A percentile compares a stretch with the other conserved stretches of the same genome.
Evolutionary conservation across 1,140 invertebrate genomes (phyloP).

Genomic region (Agraylea sexmaculata): DNA sequence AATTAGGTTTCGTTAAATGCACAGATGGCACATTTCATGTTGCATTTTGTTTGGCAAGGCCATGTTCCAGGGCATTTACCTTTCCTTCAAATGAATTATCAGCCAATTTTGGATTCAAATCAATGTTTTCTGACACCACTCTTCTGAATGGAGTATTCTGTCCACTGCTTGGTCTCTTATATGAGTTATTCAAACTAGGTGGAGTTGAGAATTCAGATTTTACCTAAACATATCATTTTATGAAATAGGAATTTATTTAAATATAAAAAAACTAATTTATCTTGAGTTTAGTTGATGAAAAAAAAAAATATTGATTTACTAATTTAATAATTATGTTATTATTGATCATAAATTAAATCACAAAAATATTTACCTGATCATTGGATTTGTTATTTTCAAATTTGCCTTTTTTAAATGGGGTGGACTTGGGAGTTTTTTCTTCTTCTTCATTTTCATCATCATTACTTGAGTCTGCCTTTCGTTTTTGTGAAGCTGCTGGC

Average conservation of each 20-base stretch:
- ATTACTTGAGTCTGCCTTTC: conserved; percentile 27
- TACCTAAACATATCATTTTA: no score
- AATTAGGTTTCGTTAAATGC: not conserved
- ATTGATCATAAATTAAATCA: no score
- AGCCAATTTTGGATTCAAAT: conserved; percentile 60
- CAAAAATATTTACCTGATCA: conserved; percentile 12
- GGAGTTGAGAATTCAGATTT: no score
- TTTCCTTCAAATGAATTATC: conserved; percentile 93
- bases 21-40: conserved; percentile 15
- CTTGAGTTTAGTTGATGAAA: conserved; percentile 1
- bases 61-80: conserved; percentile 62
- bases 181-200: no score
- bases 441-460: conserved; percentile 28
- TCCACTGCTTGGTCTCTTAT: no score
- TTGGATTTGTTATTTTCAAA: conserved; percentile 26
- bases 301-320: no score
- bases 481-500: conserved; percentile 22
- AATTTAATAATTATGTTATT: no score
- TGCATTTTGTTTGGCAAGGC: conserved; percentile 33
- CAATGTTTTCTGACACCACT: conserved; percentile 63
- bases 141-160: conserved; percentile 62
- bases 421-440: conserved; percentile 24
- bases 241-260: conserved; percentile 6
- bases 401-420: conserved; percentile 30
- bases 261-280: not conserved